Percentiles rank a stretch among this genome's conserved stretches.
Evolutionary conservation across 2,113 vertebrate genomes (phyloP).

Genomic region (Condylura cristata): DNA sequence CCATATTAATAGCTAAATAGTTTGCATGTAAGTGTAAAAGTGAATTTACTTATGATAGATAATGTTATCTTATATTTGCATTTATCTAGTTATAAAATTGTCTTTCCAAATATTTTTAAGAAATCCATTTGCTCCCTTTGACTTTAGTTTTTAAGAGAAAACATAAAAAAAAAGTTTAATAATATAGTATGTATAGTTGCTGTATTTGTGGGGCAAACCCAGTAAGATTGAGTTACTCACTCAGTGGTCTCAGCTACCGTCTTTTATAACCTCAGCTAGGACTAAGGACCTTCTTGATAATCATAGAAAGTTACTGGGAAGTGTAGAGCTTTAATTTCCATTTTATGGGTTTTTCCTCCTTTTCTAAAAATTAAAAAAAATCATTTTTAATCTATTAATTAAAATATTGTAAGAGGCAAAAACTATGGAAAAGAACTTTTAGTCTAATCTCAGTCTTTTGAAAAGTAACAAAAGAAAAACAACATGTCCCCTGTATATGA

Average conservation of each 20-base stretch:
- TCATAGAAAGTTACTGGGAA: no score
- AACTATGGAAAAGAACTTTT: not conserved
- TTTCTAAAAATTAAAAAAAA: not conserved
- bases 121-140: not conserved
- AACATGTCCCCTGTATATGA: not conserved
- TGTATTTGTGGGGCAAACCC: no score
- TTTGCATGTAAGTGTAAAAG: not conserved
- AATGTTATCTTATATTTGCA: not conserved
- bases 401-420: no score
- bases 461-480: conserved; percentile 10
- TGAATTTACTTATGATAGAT: not conserved
- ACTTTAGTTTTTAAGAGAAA: no score
- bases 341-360: not conserved
- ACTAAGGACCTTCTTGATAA: no score
- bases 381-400: no score
- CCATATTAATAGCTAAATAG: not conserved
- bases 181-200: no score
- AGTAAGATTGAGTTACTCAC: no score
- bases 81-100: not conserved
- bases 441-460: not conserved
- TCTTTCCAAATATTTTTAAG: not conserved
- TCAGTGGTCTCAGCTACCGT: no score
- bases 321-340: no score
- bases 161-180: no score
- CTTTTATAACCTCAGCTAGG: no score